These are phyloP conservation scores for Acronicta aceris DNA, from an alignment of 2,888 invertebrate species.

Conservation along the genomic window DNA sequence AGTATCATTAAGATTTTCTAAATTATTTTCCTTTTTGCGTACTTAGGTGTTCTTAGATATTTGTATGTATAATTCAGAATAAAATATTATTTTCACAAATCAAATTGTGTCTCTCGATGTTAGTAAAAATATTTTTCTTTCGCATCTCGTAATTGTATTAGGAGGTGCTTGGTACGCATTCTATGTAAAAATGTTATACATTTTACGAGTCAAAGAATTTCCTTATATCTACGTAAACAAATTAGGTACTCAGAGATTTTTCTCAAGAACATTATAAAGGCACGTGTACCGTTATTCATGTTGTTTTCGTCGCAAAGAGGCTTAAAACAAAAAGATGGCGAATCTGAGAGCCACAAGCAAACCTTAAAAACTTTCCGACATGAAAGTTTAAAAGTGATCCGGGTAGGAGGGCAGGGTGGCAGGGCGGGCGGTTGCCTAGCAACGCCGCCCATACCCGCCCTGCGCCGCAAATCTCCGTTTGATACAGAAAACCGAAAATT, in stretches of 20 bases:
- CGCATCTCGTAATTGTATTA: constrained; percentile 47
- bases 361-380: constrained; percentile 88
- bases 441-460: constrained; percentile 80
- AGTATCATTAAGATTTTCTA: no score
- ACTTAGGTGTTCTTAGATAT: not conserved
- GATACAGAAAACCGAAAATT: constrained; percentile 81
- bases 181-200: constrained; percentile 50
- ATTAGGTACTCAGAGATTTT: constrained; percentile 49
- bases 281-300: constrained; percentile 54
- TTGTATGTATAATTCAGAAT: constrained; percentile 11
- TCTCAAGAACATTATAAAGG: constrained; percentile 48
- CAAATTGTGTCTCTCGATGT: constrained; percentile 33
- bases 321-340: constrained; percentile 84
- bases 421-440: constrained; percentile 77
- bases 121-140: constrained; percentile 45
- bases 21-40: constrained; percentile 1
- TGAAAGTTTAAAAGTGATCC: constrained; percentile 89
- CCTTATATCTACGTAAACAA: constrained; percentile 48
- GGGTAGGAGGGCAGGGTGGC: constrained; percentile 61
- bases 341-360: constrained; percentile 85
- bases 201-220: constrained; percentile 57
- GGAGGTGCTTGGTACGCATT: constrained; percentile 47
- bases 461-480: constrained; percentile 85
- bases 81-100: constrained; percentile 41
- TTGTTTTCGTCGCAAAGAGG: constrained; percentile 73